phyloP scores from a whole-genome alignment of 1,140 invertebrate genomes.

The Rhyacophila brunnea region DNA sequence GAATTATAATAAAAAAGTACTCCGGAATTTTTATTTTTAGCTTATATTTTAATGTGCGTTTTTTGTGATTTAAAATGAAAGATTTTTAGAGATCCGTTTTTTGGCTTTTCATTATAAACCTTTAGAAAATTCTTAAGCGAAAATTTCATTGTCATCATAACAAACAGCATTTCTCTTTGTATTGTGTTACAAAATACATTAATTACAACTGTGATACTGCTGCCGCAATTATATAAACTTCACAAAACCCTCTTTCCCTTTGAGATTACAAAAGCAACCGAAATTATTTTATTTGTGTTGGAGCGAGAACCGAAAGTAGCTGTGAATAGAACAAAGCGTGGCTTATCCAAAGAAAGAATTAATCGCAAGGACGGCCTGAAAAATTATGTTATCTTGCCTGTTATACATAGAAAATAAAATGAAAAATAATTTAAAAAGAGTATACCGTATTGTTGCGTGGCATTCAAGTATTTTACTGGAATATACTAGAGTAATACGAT shows the following conservation, averaged over 20 bases:
- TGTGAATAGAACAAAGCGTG: slow-evolving; percentile 14
- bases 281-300: slow-evolving; percentile 31
- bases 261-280: slow-evolving; percentile 28
- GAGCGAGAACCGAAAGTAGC: slow-evolving; percentile 27
- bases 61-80: no score
- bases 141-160: slow-evolving; percentile 26
- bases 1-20: neutral
- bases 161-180: slow-evolving; percentile 27
- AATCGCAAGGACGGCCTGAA: slow-evolving; percentile 10
- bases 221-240: slow-evolving; percentile 29
- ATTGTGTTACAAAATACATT: slow-evolving; percentile 32
- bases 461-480: no score
- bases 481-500: no score
- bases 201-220: slow-evolving; percentile 32
- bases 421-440: no score
- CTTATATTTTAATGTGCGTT: no score
- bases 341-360: slow-evolving; percentile 26
- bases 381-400: slow-evolving; percentile 6
- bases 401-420: neutral
- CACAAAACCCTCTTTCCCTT: slow-evolving; percentile 25
- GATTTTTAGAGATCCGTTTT: no score
- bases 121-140: slow-evolving; percentile 5
- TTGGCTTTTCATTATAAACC: neutral
- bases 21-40: no score
- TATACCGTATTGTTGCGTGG: no score